Evolutionary conservation across 2,797 vertebrate species (phyloP).

Genomic region (Betta splendens): DNA sequence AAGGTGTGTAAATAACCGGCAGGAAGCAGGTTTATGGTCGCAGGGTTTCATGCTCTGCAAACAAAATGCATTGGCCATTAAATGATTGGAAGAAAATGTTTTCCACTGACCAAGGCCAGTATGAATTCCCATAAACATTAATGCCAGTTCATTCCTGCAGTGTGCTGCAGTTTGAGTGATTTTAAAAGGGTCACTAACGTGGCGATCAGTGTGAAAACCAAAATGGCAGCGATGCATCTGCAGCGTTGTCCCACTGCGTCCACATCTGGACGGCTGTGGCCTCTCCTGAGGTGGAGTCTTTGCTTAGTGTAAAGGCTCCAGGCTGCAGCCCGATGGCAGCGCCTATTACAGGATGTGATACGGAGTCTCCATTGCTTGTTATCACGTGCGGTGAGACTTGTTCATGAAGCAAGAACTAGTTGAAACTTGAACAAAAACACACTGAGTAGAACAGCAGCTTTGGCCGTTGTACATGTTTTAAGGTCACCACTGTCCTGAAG

Average conservation of each 20-base stretch:
- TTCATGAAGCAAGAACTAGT: constrained; percentile 22
- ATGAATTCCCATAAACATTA: not conserved
- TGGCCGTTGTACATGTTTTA: not conserved
- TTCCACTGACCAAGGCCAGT: constrained; percentile 5
- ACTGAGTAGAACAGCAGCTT: not conserved
- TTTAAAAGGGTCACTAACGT: constrained; percentile 29
- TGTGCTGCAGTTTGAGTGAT: constrained; percentile 27
- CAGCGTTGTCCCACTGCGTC: constrained; percentile 16
- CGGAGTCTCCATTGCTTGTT: constrained; percentile 3
- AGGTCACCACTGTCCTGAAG: constrained; percentile 6
- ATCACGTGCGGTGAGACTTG: constrained; percentile 1
- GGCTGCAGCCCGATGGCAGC: constrained; percentile 23
- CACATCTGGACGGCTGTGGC: constrained; percentile 8
- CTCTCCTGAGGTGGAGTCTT: not conserved
- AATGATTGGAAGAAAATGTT: constrained; percentile 20
- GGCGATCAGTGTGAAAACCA: constrained; percentile 28
- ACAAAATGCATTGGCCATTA: constrained; percentile 21
- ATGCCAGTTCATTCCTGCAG: not conserved
- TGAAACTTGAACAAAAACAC: constrained; percentile 8
- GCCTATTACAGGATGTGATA: not conserved
- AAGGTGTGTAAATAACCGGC: constrained; percentile 19
- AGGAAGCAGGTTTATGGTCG: constrained; percentile 5
- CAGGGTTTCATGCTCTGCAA: constrained; percentile 5
- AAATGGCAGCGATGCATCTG: constrained; percentile 14
- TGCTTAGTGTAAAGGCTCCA: not conserved